Evolutionary conservation across 2,113 vertebrate species (phyloP), one percentile per base, ranked within the genome.

Genomic region (Chaetorhynchus papuensis): DNA sequence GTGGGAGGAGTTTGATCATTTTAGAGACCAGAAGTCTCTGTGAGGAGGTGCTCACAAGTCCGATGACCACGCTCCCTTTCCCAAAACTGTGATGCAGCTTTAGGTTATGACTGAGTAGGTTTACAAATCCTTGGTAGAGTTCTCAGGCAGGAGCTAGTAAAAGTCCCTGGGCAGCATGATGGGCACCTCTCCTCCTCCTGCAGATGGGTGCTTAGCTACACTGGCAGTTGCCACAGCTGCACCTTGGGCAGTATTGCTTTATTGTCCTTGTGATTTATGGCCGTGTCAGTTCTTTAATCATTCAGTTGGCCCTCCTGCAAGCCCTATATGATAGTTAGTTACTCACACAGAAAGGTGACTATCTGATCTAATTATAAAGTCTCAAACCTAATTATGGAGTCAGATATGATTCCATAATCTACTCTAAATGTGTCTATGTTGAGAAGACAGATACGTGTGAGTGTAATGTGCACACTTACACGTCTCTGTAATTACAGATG

Each of bases 311-410:
- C 59, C 64, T 89, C 86, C 82, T 56, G 92, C 78, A 77, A 52
- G 52, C 5, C 11, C 66, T 87, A 68, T 45, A 22, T 1, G 7
- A 68, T 59, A 89, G 77, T 57, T 93, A 94, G 89, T 90, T 96
- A 92, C 83, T 95, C 93, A 92, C 83, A 92, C 56, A 82, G 70
- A 87, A 96, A 95, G 94, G 93, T 94, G 94, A 92, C 88, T 89
- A 89, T 92, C 78, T 91, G 90, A 96, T 97, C 64, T 96, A 96
- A 96, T 96, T 95, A 93, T 78, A 53, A 74, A 65, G 42, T 89
- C 83, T 95, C 92, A 92, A 96, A 97, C 33, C 92, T 96, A 96
- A 93, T 96, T 96, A 93, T 57, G 61, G 89, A 96, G 83, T 77
- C 64, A 91, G 83, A 93, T 96, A 94, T 95, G 56, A 93, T 95